Conservation (phyloP, 2,797 vertebrate species). For the Hipposideros larvatus region DNA sequence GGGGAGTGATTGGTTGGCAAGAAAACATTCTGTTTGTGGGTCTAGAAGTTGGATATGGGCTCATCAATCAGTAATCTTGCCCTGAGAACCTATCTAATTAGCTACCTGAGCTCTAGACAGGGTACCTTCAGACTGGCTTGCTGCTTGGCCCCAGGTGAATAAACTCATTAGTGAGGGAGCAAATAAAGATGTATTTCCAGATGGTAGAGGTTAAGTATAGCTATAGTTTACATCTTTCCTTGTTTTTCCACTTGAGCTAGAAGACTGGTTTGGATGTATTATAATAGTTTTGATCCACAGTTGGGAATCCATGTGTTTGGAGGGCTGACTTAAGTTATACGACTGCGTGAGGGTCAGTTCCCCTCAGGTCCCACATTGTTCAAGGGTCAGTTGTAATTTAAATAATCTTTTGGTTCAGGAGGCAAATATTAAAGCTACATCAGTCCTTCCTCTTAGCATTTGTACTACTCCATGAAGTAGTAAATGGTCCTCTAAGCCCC, state of each 20-base stretch:
- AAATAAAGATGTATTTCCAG: conserved; percentile 66
- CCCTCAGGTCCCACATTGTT: background rate
- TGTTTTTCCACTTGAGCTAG: conserved; percentile 67
- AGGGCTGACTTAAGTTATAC: background rate
- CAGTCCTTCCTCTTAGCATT: conserved; percentile 20
- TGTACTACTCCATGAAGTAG: background rate
- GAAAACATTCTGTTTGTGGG: background rate
- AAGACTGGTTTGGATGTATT: conserved; percentile 43
- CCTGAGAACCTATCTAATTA: conserved; percentile 11
- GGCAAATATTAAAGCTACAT: conserved; percentile 49
- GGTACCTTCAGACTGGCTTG: background rate
- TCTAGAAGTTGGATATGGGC: conserved; percentile 22
- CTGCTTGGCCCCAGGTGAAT: conserved; percentile 41
- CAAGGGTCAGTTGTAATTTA: background rate
- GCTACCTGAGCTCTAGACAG: conserved; percentile 44
- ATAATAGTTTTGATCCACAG: background rate
- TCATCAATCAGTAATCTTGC: background rate
- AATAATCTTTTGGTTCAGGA: conserved; percentile 60
- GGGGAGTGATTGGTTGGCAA: background rate
- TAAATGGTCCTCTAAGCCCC: background rate
- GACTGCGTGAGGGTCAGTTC: background rate
- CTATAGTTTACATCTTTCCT: conserved; percentile 49
- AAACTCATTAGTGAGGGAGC: conserved; percentile 38
- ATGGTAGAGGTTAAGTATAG: conserved; percentile 60
- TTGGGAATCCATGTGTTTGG: background rate